phyloP scores from a whole-genome alignment of 1,140 invertebrate species.

The Camponotus vicinus region DNA sequence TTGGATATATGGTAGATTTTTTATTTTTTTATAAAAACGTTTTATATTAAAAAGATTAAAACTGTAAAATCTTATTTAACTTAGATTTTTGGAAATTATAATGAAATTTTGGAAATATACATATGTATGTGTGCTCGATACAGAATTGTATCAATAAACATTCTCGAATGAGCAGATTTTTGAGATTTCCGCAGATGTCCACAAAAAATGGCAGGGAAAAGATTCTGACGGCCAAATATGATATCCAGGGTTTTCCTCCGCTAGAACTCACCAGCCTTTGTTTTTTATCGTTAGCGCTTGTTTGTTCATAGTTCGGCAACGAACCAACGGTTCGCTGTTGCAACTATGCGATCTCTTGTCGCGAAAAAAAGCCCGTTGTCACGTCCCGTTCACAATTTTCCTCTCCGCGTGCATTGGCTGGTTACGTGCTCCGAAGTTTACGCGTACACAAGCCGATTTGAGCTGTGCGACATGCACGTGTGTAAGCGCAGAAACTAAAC shows the following conservation, averaged over 20 bases:
- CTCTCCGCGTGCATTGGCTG: conserved; percentile 40
- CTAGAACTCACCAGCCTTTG: conserved; percentile 52
- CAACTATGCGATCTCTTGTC: conserved; percentile 48
- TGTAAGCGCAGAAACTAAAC: neutral
- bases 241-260: neutral
- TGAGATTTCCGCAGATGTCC: neutral
- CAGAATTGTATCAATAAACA: neutral
- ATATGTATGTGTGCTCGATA: neutral
- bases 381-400: conserved; percentile 60
- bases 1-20: neutral
- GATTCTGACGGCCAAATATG: conserved; percentile 43
- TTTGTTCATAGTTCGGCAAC: conserved; percentile 61
- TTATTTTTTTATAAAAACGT: neutral
- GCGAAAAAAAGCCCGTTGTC: conserved; percentile 60
- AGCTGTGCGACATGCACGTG: conserved; percentile 29
- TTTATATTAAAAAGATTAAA: neutral
- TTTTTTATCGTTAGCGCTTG: conserved; percentile 71
- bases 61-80: neutral
- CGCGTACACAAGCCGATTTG: conserved; percentile 16
- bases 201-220: conserved; percentile 28
- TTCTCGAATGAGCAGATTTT: conserved; percentile 5
- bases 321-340: conserved; percentile 52
- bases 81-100: neutral
- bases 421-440: conserved; percentile 63
- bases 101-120: neutral